Conservation (phyloP, 2,113 vertebrate genomes). For the Nymphicus hollandicus region DNA sequence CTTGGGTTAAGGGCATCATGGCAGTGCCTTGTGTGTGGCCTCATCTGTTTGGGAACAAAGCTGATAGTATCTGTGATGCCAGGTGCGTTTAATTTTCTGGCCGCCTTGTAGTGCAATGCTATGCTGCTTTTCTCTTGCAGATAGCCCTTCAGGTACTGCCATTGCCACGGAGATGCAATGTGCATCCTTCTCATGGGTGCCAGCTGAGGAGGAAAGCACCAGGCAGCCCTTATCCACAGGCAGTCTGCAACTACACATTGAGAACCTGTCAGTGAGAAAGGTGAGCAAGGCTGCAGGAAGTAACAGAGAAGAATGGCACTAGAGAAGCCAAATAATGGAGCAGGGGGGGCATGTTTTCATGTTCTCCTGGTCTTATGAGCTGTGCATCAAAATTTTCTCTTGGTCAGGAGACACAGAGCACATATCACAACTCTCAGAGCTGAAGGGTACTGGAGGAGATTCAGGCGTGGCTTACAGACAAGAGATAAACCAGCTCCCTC, state of each 20-base stretch:
- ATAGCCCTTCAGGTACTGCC: conserved; percentile 29
- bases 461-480: neutral
- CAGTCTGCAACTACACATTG: conserved; percentile 76
- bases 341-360: neutral
- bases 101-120: neutral
- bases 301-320: neutral
- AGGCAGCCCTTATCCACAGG: conserved; percentile 4
- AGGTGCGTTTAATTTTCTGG: neutral
- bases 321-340: neutral
- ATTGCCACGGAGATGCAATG: conserved; percentile 76
- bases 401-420: neutral
- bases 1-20: neutral
- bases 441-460: neutral
- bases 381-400: neutral
- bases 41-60: neutral
- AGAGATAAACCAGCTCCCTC: neutral
- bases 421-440: neutral
- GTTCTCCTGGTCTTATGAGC: neutral
- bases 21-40: neutral
- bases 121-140: conserved; percentile 44
- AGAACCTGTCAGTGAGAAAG: conserved; percentile 82
- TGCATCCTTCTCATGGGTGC: conserved; percentile 85
- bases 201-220: neutral
- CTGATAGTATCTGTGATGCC: neutral
- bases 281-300: conserved; percentile 46